Percentiles rank a stretch among this genome's conserved stretches.
Conservation (phyloP, 2,797 vertebrate species). For the Netta rufina region DNA sequence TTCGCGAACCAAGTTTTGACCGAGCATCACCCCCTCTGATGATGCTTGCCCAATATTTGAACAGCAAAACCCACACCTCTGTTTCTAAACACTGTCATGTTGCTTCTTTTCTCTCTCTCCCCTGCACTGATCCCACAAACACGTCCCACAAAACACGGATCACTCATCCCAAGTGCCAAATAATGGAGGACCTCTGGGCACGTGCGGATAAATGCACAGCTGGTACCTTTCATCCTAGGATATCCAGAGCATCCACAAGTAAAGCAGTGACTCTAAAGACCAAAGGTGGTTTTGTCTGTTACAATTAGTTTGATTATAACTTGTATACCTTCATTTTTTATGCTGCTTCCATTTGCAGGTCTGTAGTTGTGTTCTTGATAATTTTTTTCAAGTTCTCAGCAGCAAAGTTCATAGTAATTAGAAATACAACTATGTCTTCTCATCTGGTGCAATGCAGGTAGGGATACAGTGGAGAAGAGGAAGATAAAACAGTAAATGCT, state of each 20-base stretch:
- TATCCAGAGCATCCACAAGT: not conserved
- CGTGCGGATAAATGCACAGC: fast-evolving
- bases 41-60: not conserved
- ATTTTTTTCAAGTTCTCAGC: not conserved
- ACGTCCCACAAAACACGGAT: fast-evolving
- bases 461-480: fast-evolving
- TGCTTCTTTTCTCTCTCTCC: not conserved
- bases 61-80: not conserved
- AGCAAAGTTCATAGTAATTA: not conserved
- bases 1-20: not conserved
- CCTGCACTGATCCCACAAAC: not conserved
- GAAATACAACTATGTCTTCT: not conserved
- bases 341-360: not conserved
- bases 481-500: not conserved
- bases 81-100: not conserved
- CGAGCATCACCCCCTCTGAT: not conserved
- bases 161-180: not conserved
- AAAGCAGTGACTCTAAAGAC: not conserved
- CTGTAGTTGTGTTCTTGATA: fast-evolving
- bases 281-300: not conserved
- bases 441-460: too few species aligned
- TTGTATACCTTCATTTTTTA: not conserved
- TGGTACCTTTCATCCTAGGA: not conserved
- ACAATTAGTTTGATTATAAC: not conserved
- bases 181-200: not conserved